Base-by-base conservation (phyloP, 2,888 invertebrate species). In the Sinohyriopsis cumingii region DNA sequence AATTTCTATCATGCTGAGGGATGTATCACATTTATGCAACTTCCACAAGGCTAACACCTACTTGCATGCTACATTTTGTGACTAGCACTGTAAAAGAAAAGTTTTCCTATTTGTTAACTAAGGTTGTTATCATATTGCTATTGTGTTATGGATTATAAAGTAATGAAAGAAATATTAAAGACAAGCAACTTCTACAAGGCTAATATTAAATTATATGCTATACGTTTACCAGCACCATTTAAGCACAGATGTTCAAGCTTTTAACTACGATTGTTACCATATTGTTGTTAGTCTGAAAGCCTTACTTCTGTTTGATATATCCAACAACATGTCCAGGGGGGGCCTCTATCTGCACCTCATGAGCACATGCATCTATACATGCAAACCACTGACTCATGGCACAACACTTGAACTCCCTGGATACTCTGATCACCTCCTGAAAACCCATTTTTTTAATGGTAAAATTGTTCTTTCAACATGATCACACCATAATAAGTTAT, bases 301-400 rank as follows among this genome's bases (percentile, higher is more conserved):
- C 85, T 81, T 75, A 89, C 88, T 76, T 63, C 70, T 90, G 89
- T 68, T 70, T 82, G n/a, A 89, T 84, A 68, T 82, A 84, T 65
- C 89, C 90, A 20, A 88, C 80, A 12, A 85, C 76, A 24, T 81
- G 78, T 24, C 89, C 90, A 0, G 82, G 80, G 3, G 89, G 89
- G 6, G 89, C 83, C 73, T 88, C 87, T 5, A 90, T 82, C 4
- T 68, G 72, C 19, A 89, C 73, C 55, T 85, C 85, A 72, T 85
- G 82, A 54, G 86, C 81, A 72, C 84, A 84, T 22, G 78, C 68
- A 64, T 84, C 82, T 57, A 70, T 63, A 53, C 78, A 67, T 3
- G 89, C 88, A 81, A 77, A 88, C 78, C 88, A 89, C 20, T 75
- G 78, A 61, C 86, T 86, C 7, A 89, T 86, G 7, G 85, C 86